A percentile compares a stretch with the other conserved stretches of the same genome.
phyloP scores from a whole-genome alignment of 53 echinoderm and acorn worm species.

The Holothuria leucospilota region DNA sequence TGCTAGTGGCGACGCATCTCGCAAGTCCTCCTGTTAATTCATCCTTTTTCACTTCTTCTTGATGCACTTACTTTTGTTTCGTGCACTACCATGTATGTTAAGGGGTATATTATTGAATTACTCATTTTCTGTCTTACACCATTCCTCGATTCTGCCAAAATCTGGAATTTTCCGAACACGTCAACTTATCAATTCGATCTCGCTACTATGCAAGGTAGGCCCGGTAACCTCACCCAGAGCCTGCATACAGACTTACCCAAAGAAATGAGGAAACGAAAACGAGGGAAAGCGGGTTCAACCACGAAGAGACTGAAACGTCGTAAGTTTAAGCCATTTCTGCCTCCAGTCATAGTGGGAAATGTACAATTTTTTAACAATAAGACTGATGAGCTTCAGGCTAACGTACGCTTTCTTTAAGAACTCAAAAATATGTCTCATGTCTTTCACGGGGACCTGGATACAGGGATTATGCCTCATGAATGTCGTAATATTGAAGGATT shows the following conservation, averaged over 20 bases:
- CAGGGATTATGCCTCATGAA: background rate
- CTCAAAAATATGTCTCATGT: conserved; percentile 6
- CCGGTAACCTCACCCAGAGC: background rate
- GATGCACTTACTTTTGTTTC: too few relatives aligned
- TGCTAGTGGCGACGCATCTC: too few relatives aligned
- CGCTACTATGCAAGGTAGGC: too few relatives aligned
- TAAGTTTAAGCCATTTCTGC: conserved; percentile 31
- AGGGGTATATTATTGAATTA: too few relatives aligned
- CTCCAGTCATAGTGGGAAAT: conserved; percentile 25
- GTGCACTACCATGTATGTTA: too few relatives aligned
- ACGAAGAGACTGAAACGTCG: conserved; percentile 16
- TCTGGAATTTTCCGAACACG: too few relatives aligned
- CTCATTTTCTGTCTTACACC: too few relatives aligned
- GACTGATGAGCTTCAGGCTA: conserved; percentile 3
- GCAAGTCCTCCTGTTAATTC: too few relatives aligned
- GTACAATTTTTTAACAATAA: background rate
- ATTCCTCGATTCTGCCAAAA: too few relatives aligned
- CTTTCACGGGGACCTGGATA: conserved; percentile 44
- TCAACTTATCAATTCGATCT: too few relatives aligned
- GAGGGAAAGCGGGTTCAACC: conserved; percentile 7
- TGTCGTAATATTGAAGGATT: conserved; percentile 11
- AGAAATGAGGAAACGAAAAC: conserved; percentile 34
- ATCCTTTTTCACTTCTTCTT: too few relatives aligned
- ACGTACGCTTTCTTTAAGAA: conserved; percentile 20
- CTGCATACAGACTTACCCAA: background rate